Evolutionary conservation across 2,888 invertebrate genomes (phyloP), one percentile per base, ranked within the genome.

Genomic region (Neocrepidodera transversa): DNA sequence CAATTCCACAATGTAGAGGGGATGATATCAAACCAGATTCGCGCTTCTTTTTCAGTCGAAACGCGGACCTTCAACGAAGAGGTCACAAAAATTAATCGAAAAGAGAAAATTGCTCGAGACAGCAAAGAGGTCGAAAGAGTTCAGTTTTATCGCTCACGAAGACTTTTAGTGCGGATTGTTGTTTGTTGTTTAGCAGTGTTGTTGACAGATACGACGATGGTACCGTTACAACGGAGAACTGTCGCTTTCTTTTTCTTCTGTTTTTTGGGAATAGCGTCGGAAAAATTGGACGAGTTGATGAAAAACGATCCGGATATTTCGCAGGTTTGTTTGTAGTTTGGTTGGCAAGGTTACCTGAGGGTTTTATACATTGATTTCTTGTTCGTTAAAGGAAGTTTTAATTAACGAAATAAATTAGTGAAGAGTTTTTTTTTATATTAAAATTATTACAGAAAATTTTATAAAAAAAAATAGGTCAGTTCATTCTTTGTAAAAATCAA

Each of bases 231-330:
- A 18, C 38, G 47, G 35, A 18, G 48, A n/a, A 28, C 16, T 17
- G 11, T 30, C 16, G n/a, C 36, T 13, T 53, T 61, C 45, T 16
- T 50, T 20, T 54, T 62, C 23, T 51, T 58, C 6, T n/a, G n/a
- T n/a, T n/a, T n/a, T n/a, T n/a, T 59, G 38, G 58, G 49, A 38
- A 49, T 60, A 8, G 50, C 20, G 23, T 66, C 65, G 42, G 65
- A 70, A 17, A 75, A 80, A 71, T 84, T 87, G 62, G 81, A 84
- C 66, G 86, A 87, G 76, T 87, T 86, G 81, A 82, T 88, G 68
- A 81, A 81, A 69, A 83, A 83, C 77, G 87, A 87, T 79, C 76
- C 84, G 62, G 88, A 88, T 76, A 82, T 88, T 68, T 87, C 87
- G 66, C 85, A 88, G 88, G 88, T 47, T 55, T 51, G 60, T 60